phyloP scores from a whole-genome alignment of 2,113 vertebrate species.

The Grus americana region DNA sequence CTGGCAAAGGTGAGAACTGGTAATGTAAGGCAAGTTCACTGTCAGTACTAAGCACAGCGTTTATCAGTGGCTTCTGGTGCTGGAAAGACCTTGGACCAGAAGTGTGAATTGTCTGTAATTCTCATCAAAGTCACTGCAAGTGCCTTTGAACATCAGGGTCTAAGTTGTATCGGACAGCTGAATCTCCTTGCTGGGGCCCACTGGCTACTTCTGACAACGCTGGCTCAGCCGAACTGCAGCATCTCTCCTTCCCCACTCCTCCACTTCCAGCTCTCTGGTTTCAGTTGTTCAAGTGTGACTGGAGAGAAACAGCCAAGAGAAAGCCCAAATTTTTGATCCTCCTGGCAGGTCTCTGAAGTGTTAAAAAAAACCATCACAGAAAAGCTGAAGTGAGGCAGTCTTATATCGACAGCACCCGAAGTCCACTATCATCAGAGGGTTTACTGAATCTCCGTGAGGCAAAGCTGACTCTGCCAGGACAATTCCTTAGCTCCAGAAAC shows the following conservation, averaged over 20 bases:
- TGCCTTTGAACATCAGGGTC: neutral
- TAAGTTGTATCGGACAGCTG: neutral
- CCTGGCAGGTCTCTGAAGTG: neutral
- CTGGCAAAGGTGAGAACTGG: neutral
- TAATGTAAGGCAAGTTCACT: neutral
- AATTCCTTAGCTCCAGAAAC: neutral
- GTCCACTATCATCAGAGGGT: neutral
- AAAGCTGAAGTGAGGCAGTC: neutral
- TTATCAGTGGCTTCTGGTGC: neutral
- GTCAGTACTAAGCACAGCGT: neutral
- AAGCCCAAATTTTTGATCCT: neutral
- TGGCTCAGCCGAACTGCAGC: neutral
- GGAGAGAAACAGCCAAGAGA: neutral
- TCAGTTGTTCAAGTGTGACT: neutral
- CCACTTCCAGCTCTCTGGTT: neutral
- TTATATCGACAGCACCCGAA: neutral
- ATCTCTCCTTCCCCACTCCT: neutral
- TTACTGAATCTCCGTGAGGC: neutral
- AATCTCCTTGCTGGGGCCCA: neutral
- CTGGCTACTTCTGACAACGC: neutral
- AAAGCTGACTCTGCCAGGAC: neutral
- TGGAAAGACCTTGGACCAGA: neutral
- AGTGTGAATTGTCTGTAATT: neutral
- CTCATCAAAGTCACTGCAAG: neutral
- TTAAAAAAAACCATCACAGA: neutral